These are phyloP conservation scores for Ptychoptera contaminata DNA, from an alignment of 2,888 invertebrate species.

Conservation along the genomic window DNA sequence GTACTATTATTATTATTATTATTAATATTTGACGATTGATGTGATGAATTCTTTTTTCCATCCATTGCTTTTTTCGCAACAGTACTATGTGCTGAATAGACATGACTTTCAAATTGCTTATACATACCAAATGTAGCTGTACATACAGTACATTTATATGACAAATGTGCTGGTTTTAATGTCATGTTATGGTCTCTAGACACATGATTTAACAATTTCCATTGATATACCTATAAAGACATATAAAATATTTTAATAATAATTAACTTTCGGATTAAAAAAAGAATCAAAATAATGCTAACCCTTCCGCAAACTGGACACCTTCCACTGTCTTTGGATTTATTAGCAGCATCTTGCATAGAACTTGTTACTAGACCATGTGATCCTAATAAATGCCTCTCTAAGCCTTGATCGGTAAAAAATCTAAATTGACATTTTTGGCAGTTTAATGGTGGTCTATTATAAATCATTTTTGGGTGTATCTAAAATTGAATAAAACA, in stretches of 20 bases:
- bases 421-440: constrained; percentile 93
- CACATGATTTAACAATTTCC: constrained; percentile 84
- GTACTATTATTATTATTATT: constrained; percentile 7
- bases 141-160: constrained; percentile 90
- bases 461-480: constrained; percentile 91
- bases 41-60: constrained; percentile 40
- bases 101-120: constrained; percentile 87
- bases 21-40: constrained; percentile 16
- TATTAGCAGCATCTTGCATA: constrained; percentile 91
- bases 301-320: constrained; percentile 93
- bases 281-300: constrained; percentile 20
- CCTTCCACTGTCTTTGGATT: constrained; percentile 83
- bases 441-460: constrained; percentile 85
- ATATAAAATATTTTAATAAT: constrained; percentile 2
- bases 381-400: constrained; percentile 84
- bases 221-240: constrained; percentile 66
- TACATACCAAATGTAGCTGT: constrained; percentile 92
- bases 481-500: constrained; percentile 32
- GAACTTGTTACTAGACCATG: constrained; percentile 91
- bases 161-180: constrained; percentile 80
- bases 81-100: constrained; percentile 83
- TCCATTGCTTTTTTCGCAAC: constrained; percentile 77
- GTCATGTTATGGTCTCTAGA: constrained; percentile 84
- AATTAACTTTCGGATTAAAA: neutral
- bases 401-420: constrained; percentile 93